Percentiles rank a stretch among this genome's conserved stretches.
These are phyloP conservation scores for Pangasius krempfi DNA, from an alignment of 2,797 vertebrate species.

Conservation along the genomic window DNA sequence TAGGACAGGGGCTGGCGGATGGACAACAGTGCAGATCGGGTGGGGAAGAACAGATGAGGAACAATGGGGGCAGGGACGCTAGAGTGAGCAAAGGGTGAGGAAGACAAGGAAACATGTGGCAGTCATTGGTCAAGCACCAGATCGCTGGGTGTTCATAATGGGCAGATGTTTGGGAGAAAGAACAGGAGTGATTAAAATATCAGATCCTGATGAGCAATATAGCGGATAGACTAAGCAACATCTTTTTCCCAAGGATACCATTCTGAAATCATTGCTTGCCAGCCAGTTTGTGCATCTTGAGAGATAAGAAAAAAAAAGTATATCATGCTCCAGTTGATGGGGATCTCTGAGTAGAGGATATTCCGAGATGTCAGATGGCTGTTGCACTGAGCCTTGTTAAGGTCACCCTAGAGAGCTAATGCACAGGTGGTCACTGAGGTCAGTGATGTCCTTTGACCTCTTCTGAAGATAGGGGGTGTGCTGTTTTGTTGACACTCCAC, in stretches of 20 bases:
- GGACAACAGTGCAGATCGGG: constrained; percentile 74
- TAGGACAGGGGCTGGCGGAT: constrained; percentile 61
- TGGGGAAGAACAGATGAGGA: constrained; percentile 78
- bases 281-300: background rate
- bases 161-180: constrained; percentile 73
- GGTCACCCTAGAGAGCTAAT: constrained; percentile 39
- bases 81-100: constrained; percentile 72
- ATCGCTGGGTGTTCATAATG: constrained; percentile 77
- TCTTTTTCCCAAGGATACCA: constrained; percentile 39
- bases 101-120: constrained; percentile 82
- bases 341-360: background rate
- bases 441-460: constrained; percentile 48
- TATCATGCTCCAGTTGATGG: constrained; percentile 5
- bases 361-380: constrained; percentile 1
- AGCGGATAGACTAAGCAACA: constrained; percentile 42
- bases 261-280: background rate
- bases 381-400: constrained; percentile 10
- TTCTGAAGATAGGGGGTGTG: constrained; percentile 42
- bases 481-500: constrained; percentile 21
- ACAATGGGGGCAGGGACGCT: constrained; percentile 73
- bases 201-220: constrained; percentile 65
- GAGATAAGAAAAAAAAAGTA: background rate
- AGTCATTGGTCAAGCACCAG: constrained; percentile 73
- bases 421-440: constrained; percentile 57
- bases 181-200: constrained; percentile 72